Conservation (phyloP, 2,797 vertebrate genomes). For the Tapirus indicus region DNA sequence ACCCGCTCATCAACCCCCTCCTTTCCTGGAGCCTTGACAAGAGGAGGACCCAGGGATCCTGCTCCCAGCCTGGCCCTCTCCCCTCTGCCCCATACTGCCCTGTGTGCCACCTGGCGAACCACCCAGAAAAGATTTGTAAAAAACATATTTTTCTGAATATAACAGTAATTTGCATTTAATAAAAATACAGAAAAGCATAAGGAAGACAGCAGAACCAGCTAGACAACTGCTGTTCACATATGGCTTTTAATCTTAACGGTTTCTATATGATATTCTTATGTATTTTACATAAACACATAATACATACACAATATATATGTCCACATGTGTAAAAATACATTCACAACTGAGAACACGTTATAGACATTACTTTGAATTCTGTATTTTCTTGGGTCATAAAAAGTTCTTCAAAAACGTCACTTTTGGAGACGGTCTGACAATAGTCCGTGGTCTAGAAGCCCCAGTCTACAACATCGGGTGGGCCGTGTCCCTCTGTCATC, state of each 20-base stretch:
- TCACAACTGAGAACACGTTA: background rate
- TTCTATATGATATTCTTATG: background rate
- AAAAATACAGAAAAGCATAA: background rate
- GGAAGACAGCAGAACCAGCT: background rate
- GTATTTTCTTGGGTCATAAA: background rate
- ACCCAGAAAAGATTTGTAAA: background rate
- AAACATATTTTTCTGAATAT: background rate
- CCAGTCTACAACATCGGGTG: accelerated
- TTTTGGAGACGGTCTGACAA: too few relatives aligned
- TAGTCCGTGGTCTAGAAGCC: too few relatives aligned
- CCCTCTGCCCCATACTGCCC: too few relatives aligned
- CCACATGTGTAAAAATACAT: background rate
- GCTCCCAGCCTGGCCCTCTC: background rate
- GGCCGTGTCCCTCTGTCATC: background rate
- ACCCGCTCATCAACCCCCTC: background rate
- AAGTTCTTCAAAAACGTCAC: background rate
- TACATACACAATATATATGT: too few relatives aligned
- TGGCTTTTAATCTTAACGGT: background rate
- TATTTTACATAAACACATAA: background rate
- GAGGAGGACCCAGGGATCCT: background rate
- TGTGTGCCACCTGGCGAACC: background rate
- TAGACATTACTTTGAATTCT: background rate
- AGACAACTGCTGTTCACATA: background rate
- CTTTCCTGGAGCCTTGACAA: background rate
- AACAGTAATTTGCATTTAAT: background rate